Evolutionary conservation across 2,888 invertebrate genomes (phyloP).

Genomic region (Operophtera brumata): DNA sequence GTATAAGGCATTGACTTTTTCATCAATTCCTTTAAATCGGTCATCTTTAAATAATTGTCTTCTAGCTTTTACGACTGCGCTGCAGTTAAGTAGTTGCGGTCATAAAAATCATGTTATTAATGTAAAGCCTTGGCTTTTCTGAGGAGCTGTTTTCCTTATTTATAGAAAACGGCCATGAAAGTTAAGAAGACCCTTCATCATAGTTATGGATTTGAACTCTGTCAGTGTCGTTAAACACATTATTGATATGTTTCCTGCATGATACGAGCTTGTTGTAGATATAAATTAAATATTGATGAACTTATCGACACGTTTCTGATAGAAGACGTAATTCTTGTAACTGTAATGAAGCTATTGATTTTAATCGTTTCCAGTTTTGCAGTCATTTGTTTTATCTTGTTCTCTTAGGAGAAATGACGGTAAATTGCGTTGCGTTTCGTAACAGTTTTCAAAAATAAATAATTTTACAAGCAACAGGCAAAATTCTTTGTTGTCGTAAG

Average conservation of each 20-base stretch:
- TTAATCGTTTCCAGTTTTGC: neutral
- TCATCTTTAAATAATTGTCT: neutral
- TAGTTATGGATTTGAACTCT: constrained; percentile 43
- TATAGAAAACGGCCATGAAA: constrained; percentile 54
- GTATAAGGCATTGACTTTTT: too few relatives aligned
- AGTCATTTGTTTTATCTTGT: neutral
- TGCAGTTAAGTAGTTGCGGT: constrained; percentile 32
- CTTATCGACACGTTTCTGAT: neutral
- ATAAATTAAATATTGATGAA: constrained; percentile 14
- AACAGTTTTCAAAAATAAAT: too few relatives aligned
- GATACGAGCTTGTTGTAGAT: constrained; percentile 15
- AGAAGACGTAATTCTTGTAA: neutral
- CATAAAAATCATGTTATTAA: constrained; percentile 57
- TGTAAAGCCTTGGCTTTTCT: constrained; percentile 57
- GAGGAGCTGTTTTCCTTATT: constrained; percentile 65
- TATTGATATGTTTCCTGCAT: constrained; percentile 32
- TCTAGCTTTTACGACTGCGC: constrained; percentile 28
- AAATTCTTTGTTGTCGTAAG: too few relatives aligned
- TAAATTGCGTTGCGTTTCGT: too few relatives aligned
- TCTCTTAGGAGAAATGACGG: neutral
- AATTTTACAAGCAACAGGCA: too few relatives aligned
- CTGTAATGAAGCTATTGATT: constrained; percentile 2
- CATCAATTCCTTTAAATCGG: too few relatives aligned
- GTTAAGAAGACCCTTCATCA: constrained; percentile 49
- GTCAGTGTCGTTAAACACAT: constrained; percentile 33